Percentiles rank a stretch among this genome's conserved stretches.
These are phyloP conservation scores for Drosophila pseudoobscura DNA, from an alignment of 1,140 invertebrate species.

Conservation along the genomic window DNA sequence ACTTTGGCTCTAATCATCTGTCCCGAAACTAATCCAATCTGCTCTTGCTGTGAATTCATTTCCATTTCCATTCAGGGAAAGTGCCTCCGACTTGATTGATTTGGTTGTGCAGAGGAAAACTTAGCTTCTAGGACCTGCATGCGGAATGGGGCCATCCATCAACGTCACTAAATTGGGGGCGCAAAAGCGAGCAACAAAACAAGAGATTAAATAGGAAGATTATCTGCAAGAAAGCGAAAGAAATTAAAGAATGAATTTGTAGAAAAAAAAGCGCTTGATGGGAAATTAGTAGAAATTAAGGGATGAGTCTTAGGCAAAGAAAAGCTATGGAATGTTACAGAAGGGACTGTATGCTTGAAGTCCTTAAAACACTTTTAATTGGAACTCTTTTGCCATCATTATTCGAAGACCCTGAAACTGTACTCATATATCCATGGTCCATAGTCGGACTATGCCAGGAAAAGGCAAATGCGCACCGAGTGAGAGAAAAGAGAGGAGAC, in stretches of 20 bases:
- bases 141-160: conserved; percentile 32
- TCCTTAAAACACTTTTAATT: no score
- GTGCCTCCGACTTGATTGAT: conserved; percentile 41
- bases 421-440: no score
- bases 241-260: not conserved
- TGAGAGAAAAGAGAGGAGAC: conserved; percentile 1
- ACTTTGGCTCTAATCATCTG: conserved; percentile 24
- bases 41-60: conserved; percentile 11
- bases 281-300: no score
- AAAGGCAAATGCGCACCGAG: no score
- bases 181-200: not conserved
- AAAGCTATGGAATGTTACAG: no score
- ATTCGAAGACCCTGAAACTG: no score
- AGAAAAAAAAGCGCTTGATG: not conserved
- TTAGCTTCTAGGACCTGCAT: conserved; percentile 19
- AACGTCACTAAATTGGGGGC: conserved; percentile 25
- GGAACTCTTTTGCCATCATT: no score
- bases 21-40: conserved; percentile 23
- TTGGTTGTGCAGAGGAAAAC: conserved; percentile 7
- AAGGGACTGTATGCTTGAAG: no score
- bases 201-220: conserved; percentile 9
- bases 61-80: not conserved
- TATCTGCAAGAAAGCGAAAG: not conserved
- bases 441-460: no score
- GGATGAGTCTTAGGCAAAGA: no score